Percentiles rank a stretch among this genome's conserved stretches.
phyloP scores from a whole-genome alignment of 1,140 invertebrate genomes.

The Anastatus disparis region DNA sequence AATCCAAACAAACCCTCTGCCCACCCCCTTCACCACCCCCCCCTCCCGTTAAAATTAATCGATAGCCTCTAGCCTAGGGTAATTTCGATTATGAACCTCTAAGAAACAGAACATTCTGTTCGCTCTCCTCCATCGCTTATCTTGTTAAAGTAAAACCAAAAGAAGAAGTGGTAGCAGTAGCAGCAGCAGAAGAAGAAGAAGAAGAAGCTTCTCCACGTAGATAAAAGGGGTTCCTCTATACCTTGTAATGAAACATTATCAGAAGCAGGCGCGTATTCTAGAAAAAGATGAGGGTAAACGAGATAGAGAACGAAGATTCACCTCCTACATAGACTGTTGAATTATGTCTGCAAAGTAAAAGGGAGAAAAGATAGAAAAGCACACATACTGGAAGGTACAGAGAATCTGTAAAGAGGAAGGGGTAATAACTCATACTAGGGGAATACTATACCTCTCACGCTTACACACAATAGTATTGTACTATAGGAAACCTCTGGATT shows the following conservation, averaged over 20 bases:
- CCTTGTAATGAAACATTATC: slow-evolving; percentile 55
- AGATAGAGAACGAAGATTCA: background rate
- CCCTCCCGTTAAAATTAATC: background rate
- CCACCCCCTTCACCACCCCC: too few relatives aligned
- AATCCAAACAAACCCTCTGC: background rate
- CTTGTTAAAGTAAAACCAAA: background rate
- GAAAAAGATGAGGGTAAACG: slow-evolving; percentile 21
- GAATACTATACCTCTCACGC: background rate
- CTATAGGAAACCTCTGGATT: slow-evolving; percentile 48
- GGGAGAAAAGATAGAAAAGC: slow-evolving; percentile 40
- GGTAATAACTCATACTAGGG: slow-evolving; percentile 58
- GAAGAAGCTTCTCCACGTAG: slow-evolving; percentile 15
- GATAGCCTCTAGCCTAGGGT: too few relatives aligned
- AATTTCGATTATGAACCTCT: slow-evolving; percentile 3
- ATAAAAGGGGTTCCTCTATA: slow-evolving; percentile 45
- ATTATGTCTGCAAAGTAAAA: too few relatives aligned
- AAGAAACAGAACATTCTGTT: too few relatives aligned
- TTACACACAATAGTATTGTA: slow-evolving; percentile 55
- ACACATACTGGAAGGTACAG: slow-evolving; percentile 51
- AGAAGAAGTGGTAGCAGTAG: too few relatives aligned
- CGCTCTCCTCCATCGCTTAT: too few relatives aligned
- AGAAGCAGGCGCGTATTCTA: slow-evolving; percentile 39
- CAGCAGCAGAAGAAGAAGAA: too few relatives aligned
- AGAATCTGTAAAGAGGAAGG: too few relatives aligned
- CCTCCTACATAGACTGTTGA: slow-evolving; percentile 53